A percentile compares a stretch with the other conserved stretches of the same genome.
Conservation (phyloP, 1,140 invertebrate species). For the Caenorhabditis tropicalis region DNA sequence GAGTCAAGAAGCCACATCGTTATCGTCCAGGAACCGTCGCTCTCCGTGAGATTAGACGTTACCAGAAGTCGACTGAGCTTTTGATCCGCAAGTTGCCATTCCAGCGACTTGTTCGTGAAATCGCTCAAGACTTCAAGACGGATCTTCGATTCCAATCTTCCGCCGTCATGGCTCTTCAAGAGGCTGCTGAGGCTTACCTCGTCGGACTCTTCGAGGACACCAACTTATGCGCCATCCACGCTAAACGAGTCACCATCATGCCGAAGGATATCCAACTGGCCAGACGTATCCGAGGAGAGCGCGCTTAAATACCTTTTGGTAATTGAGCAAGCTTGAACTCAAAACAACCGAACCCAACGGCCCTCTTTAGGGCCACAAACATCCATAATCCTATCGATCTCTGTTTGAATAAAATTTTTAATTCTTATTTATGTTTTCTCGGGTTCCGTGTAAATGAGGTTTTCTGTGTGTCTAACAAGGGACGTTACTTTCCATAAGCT, state of each 20-base stretch:
- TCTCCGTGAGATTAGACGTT: conserved; percentile 70
- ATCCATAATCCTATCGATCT: not conserved
- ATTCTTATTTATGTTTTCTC: too few relatives aligned
- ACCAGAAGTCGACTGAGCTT: conserved; percentile 80
- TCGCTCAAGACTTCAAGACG: conserved; percentile 80
- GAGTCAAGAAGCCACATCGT: conserved; percentile 81
- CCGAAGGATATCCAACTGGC: conserved; percentile 91
- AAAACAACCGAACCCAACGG: conserved; percentile 56
- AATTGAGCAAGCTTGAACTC: not conserved
- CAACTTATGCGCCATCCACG: conserved; percentile 90
- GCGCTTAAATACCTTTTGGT: conserved; percentile 67
- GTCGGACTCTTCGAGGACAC: conserved; percentile 89
- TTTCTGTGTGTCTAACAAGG: too few relatives aligned
- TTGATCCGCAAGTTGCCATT: conserved; percentile 75
- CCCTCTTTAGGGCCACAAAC: conserved; percentile 63
- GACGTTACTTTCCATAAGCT: not conserved
- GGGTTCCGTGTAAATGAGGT: too few relatives aligned
- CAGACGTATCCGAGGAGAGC: conserved; percentile 78
- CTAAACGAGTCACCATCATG: conserved; percentile 92
- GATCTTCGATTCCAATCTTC: conserved; percentile 83
- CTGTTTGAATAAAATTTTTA: not conserved
- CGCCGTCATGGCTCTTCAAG: conserved; percentile 80
- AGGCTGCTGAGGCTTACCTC: conserved; percentile 88
- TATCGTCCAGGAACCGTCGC: conserved; percentile 71
- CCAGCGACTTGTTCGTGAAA: conserved; percentile 77